Evolutionary conservation across 2,797 vertebrate species (phyloP).

Genomic region (Coracias cyanogaster): DNA sequence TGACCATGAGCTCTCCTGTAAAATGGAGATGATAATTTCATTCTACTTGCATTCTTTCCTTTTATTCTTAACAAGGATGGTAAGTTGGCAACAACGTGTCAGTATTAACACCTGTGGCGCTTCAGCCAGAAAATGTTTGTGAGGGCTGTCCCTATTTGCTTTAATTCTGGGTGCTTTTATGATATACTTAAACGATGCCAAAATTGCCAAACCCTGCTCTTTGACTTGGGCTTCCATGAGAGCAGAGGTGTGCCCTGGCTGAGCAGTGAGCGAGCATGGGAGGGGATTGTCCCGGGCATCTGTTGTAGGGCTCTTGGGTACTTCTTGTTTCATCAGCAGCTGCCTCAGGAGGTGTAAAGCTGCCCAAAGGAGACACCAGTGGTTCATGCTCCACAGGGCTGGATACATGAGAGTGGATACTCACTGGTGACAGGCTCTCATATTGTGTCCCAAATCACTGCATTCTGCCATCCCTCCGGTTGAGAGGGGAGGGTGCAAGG

Average conservation of each 20-base stretch:
- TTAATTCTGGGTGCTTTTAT: not conserved
- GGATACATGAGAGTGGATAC: not conserved
- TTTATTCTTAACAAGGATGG: not conserved
- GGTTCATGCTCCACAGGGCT: not conserved
- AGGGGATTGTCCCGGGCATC: not conserved
- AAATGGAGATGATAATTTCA: not conserved
- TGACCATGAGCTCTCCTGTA: not conserved
- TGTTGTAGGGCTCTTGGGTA: not conserved
- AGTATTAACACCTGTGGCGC: not conserved
- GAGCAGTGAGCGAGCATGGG: rapidly evolving
- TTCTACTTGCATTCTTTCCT: not conserved
- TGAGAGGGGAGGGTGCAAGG: not conserved
- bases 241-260: not conserved
- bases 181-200: not conserved
- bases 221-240: rapidly evolving
- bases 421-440: not conserved
- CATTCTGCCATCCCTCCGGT: not conserved
- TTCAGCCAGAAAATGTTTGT: not conserved
- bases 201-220: not conserved
- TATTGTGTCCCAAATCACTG: not conserved
- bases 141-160: not conserved
- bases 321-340: not conserved
- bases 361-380: not conserved
- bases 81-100: not conserved
- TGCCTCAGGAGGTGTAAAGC: not conserved